Percentiles rank a stretch among this genome's conserved stretches.
These are phyloP conservation scores for Saxidomus purpurata DNA, from an alignment of 1,140 invertebrate genomes.

Conservation along the genomic window DNA sequence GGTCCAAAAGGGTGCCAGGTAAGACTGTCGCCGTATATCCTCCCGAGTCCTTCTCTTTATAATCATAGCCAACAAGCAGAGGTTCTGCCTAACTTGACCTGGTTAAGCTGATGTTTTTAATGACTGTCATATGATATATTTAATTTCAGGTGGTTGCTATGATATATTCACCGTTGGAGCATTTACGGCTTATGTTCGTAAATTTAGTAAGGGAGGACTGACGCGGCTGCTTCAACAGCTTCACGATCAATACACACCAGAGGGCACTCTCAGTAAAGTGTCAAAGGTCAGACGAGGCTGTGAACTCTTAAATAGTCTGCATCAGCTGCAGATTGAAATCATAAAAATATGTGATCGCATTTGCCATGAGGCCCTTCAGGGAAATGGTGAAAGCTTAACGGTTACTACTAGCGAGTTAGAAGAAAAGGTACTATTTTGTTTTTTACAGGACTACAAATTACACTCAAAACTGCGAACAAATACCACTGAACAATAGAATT, in stretches of 20 bases:
- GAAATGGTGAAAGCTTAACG: conserved; percentile 64
- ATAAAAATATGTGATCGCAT: conserved; percentile 72
- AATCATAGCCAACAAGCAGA: no score
- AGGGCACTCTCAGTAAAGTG: conserved; percentile 73
- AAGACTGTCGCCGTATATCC: no score
- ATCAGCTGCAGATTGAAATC: conserved; percentile 76
- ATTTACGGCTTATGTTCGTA: conserved; percentile 95
- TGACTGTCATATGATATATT: neutral
- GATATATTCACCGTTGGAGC: conserved; percentile 97
- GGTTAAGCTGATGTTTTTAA: no score
- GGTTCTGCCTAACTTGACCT: no score
- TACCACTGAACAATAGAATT: no score
- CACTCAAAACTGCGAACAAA: no score
- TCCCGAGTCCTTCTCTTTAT: no score
- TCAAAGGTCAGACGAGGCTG: conserved; percentile 79
- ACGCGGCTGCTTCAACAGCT: conserved; percentile 93
- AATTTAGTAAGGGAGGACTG: conserved; percentile 94
- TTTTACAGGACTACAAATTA: no score
- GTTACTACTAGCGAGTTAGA: conserved; percentile 61
- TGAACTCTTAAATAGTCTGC: conserved; percentile 78
- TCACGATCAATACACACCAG: conserved; percentile 89
- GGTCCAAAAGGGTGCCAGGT: no score
- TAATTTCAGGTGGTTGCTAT: conserved; percentile 91
- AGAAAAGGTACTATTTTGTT: conserved; percentile 66
- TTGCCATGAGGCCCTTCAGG: conserved; percentile 70